Evolutionary conservation across 2,888 invertebrate genomes (phyloP).

Genomic region (Lypha dubia): DNA sequence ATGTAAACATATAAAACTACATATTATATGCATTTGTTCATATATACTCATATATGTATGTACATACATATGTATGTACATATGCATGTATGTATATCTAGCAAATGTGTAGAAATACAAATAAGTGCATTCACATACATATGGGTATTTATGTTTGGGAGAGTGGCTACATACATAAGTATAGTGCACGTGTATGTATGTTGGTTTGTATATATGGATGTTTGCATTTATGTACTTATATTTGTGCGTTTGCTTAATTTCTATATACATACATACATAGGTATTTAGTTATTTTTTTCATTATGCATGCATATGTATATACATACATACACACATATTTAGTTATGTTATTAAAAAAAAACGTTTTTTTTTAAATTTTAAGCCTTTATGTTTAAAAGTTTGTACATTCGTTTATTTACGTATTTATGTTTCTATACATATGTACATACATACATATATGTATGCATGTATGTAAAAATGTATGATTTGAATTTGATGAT

Average conservation of each 20-base stretch:
- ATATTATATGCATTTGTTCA: constrained; percentile 1
- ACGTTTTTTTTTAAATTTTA: constrained; percentile 46
- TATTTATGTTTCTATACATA: no score
- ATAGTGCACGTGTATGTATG: constrained; percentile 1
- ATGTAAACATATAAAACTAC: constrained; percentile 13
- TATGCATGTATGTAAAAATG: constrained; percentile 49
- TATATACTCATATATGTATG: constrained; percentile 1
- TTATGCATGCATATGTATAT: no score
- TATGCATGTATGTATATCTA: neutral
- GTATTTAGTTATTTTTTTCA: no score
- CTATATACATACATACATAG: constrained; percentile 22
- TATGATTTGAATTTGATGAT: constrained; percentile 72
- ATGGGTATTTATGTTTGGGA: neutral
- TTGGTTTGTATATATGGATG: constrained; percentile 11
- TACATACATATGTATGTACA: neutral
- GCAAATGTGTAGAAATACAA: neutral
- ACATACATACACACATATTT: constrained; percentile 5
- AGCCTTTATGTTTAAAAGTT: constrained; percentile 19
- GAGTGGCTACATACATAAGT: neutral
- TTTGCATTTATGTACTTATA: constrained; percentile 4
- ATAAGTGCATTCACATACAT: neutral
- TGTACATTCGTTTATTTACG: no score
- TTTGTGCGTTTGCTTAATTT: constrained; percentile 31
- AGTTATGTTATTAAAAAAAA: constrained; percentile 68
- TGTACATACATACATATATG: constrained; percentile 1